Conservation (phyloP, 2,888 invertebrate species). For the Eupelmus urozonus region DNA sequence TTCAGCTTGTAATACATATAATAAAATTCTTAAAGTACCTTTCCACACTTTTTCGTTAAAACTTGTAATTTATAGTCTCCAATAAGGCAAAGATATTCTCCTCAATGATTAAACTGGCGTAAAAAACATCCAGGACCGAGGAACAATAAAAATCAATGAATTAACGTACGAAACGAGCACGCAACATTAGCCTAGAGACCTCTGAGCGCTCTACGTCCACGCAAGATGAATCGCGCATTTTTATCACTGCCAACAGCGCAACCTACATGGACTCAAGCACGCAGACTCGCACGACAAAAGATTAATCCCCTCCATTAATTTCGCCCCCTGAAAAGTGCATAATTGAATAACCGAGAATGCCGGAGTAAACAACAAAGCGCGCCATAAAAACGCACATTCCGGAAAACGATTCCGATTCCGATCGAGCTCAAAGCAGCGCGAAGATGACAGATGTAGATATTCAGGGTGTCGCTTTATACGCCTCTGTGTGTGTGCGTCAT, state of each 20-base stretch:
- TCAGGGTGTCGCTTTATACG: neutral
- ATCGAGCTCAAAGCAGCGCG: no score
- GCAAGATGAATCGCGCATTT: constrained; percentile 32
- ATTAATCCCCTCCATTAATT: constrained; percentile 40
- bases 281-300: neutral
- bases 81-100: no score
- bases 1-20: no score
- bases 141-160: constrained; percentile 5
- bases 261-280: neutral
- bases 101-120: no score
- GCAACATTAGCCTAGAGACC: neutral
- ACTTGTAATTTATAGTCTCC: no score
- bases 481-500: constrained; percentile 15
- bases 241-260: constrained; percentile 2
- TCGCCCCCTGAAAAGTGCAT: neutral
- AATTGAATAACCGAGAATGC: constrained; percentile 14
- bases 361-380: neutral
- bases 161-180: neutral
- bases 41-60: no score
- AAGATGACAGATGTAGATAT: neutral
- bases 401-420: no score
- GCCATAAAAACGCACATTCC: neutral
- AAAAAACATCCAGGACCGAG: neutral
- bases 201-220: neutral
- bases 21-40: no score